A percentile compares a stretch with the other conserved stretches of the same genome.
These are phyloP conservation scores for Anhinga anhinga DNA, from an alignment of 2,113 vertebrate genomes.

Conservation along the genomic window DNA sequence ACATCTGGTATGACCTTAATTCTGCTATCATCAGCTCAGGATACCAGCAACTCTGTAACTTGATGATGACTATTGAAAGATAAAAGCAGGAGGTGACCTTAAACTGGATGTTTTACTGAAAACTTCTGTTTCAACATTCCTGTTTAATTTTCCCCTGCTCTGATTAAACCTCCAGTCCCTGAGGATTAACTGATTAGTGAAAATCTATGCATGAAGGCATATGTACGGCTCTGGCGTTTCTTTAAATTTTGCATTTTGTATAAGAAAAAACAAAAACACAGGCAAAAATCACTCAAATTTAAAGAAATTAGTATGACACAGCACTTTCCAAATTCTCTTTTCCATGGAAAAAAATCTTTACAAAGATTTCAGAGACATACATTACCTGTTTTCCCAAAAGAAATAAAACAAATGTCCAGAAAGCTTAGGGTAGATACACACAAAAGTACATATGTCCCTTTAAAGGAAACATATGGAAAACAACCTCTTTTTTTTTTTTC, in stretches of 20 bases:
- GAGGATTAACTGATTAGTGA: neutral
- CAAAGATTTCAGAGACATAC: neutral
- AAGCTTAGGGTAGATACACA: neutral
- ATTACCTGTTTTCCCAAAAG: neutral
- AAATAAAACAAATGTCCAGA: neutral
- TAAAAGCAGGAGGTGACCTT: neutral
- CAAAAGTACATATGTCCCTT: neutral
- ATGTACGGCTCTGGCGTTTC: neutral
- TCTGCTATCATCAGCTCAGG: neutral
- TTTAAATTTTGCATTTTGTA: neutral
- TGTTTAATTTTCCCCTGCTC: neutral
- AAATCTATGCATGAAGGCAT: neutral
- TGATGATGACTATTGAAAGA: neutral
- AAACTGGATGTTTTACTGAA: neutral
- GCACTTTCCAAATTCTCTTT: neutral
- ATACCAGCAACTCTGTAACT: neutral
- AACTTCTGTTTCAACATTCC: neutral
- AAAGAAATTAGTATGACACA: neutral
- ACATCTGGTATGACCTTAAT: neutral
- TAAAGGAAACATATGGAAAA: neutral
- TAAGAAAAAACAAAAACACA: neutral
- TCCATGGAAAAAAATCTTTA: neutral
- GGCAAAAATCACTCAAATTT: neutral
- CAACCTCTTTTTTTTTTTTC: neutral
- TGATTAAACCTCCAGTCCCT: neutral